phyloP scores from a whole-genome alignment of 2,113 vertebrate genomes.

The Sylvietta virens region DNA sequence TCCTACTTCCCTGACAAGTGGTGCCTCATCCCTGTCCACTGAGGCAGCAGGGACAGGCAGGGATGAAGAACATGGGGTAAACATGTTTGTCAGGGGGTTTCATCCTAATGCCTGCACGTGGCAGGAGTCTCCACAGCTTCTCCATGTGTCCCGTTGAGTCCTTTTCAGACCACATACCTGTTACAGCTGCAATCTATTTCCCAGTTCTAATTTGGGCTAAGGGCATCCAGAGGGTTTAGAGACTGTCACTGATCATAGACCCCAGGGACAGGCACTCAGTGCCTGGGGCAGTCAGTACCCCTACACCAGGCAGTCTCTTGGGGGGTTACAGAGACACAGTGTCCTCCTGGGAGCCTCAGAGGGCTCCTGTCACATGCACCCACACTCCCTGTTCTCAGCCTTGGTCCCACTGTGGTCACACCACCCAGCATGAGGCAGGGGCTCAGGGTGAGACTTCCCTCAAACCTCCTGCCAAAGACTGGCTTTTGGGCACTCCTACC shows the following conservation, averaged over 20 bases:
- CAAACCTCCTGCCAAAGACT: neutral
- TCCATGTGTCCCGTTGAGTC: neutral
- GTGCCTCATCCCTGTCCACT: neutral
- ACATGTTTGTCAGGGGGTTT: fast-evolving
- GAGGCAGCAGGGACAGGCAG: neutral
- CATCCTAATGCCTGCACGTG: neutral
- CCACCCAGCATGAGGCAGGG: fast-evolving
- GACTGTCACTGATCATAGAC: fast-evolving
- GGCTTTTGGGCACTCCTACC: neutral
- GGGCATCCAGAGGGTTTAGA: neutral
- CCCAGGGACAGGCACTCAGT: neutral
- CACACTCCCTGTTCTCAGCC: neutral
- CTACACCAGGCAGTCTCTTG: fast-evolving
- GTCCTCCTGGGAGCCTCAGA: fast-evolving
- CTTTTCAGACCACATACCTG: neutral
- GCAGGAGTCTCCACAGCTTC: neutral
- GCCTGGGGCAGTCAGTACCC: neutral
- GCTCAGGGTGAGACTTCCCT: neutral
- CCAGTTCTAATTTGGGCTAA: neutral
- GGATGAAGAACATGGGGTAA: neutral
- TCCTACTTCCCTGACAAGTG: neutral
- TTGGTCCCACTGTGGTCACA: fast-evolving
- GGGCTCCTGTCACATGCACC: neutral
- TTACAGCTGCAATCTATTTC: neutral
- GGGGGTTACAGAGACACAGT: neutral